phyloP scores from a whole-genome alignment of 2,888 invertebrate species.

The Amphipyra tragopoginis region DNA sequence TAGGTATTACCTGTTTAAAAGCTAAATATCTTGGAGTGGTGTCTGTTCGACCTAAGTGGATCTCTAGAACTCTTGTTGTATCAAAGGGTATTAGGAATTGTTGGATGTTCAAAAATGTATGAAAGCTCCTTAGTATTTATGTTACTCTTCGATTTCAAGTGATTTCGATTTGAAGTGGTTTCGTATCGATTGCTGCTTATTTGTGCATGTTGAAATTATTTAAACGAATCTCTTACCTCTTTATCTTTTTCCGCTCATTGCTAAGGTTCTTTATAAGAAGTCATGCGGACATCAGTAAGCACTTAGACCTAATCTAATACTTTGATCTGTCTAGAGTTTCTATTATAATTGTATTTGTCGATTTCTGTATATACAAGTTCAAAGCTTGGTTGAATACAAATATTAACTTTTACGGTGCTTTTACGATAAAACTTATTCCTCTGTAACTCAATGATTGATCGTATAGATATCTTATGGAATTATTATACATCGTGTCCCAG shows the following conservation, averaged over 20 bases:
- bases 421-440: too few relatives aligned
- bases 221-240: neutral
- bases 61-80: slow-evolving; percentile 20
- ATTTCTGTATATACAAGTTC: too few relatives aligned
- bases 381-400: too few relatives aligned
- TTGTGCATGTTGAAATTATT: neutral
- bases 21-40: slow-evolving; percentile 15
- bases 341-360: neutral
- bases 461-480: too few relatives aligned
- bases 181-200: slow-evolving; percentile 10
- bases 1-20: neutral
- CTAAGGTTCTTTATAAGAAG: neutral
- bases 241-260: neutral
- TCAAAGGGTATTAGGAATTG: slow-evolving; percentile 26
- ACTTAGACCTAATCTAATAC: neutral
- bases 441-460: too few relatives aligned
- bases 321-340: neutral
- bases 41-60: slow-evolving; percentile 22
- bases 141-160: neutral
- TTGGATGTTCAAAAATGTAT: slow-evolving; percentile 24
- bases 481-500: too few relatives aligned
- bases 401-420: too few relatives aligned
- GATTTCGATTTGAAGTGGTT: slow-evolving; percentile 1
- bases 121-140: slow-evolving; percentile 1
- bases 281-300: neutral